Conservation (phyloP, 2,113 vertebrate genomes). For the Brachypodius melanocephalos region DNA sequence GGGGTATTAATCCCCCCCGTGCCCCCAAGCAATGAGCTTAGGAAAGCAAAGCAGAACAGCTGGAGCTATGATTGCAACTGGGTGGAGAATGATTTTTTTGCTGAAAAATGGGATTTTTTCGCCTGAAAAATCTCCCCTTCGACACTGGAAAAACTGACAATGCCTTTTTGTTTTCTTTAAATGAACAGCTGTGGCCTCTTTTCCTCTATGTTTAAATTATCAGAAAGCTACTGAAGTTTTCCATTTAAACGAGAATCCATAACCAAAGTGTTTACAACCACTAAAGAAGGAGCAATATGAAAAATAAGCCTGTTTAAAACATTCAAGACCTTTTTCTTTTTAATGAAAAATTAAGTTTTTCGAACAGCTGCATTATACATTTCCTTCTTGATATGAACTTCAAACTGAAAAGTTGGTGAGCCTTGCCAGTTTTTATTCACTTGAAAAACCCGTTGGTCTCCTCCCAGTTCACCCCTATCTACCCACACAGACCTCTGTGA, state of each 20-base stretch:
- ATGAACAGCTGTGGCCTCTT: constrained; percentile 21
- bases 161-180: constrained; percentile 42
- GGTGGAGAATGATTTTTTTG: constrained; percentile 31
- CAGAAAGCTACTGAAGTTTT: constrained; percentile 40
- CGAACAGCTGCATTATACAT: neutral
- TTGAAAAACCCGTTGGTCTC: neutral
- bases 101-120: constrained; percentile 47
- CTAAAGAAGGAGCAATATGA: neutral
- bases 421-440: neutral
- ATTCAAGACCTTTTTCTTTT: neutral
- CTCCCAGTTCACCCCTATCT: neutral
- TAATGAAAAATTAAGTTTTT: neutral
- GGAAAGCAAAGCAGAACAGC: constrained; percentile 25
- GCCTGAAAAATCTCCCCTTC: constrained; percentile 23
- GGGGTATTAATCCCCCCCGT: neutral
- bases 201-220: neutral
- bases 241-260: neutral
- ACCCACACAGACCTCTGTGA: neutral
- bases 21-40: neutral
- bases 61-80: constrained; percentile 22
- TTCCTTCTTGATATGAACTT: neutral
- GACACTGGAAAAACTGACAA: constrained; percentile 48
- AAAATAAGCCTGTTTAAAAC: constrained; percentile 8
- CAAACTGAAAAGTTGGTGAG: neutral
- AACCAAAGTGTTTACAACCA: neutral